Percentiles rank a stretch among this genome's conserved stretches.
Conservation (phyloP, 2,113 vertebrate species). For the Labeo rohita region DNA sequence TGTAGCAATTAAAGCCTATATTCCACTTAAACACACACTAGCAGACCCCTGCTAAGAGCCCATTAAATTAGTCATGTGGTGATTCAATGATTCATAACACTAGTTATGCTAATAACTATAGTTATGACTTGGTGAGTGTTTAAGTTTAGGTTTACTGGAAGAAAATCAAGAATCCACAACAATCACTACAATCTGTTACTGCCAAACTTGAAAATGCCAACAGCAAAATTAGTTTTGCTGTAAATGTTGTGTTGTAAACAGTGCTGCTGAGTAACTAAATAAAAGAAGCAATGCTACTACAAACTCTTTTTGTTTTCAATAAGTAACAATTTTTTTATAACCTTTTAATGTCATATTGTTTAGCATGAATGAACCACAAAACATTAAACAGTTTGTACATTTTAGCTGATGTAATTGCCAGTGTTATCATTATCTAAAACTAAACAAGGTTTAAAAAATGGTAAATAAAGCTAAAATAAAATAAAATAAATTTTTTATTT, state of each 20-base stretch:
- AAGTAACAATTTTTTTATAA: too few relatives aligned
- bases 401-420: too few relatives aligned
- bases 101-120: background rate
- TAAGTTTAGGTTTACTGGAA: background rate
- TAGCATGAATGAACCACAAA: too few relatives aligned
- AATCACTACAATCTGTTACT: background rate
- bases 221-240: background rate
- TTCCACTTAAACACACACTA: conserved; percentile 62
- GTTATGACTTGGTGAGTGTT: background rate
- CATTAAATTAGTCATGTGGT: background rate
- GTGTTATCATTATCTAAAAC: too few relatives aligned
- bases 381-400: too few relatives aligned
- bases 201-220: background rate
- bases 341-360: too few relatives aligned
- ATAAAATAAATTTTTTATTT: too few relatives aligned
- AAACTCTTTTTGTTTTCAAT: too few relatives aligned
- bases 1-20: conserved; percentile 62
- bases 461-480: too few relatives aligned
- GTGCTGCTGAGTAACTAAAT: background rate
- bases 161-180: background rate
- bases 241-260: background rate
- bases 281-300: background rate
- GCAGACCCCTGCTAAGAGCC: conserved; percentile 58
- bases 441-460: too few relatives aligned
- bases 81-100: conserved; percentile 8